Base-by-base conservation (phyloP, 2,888 invertebrate species). In the Tortrix viridana region DNA sequence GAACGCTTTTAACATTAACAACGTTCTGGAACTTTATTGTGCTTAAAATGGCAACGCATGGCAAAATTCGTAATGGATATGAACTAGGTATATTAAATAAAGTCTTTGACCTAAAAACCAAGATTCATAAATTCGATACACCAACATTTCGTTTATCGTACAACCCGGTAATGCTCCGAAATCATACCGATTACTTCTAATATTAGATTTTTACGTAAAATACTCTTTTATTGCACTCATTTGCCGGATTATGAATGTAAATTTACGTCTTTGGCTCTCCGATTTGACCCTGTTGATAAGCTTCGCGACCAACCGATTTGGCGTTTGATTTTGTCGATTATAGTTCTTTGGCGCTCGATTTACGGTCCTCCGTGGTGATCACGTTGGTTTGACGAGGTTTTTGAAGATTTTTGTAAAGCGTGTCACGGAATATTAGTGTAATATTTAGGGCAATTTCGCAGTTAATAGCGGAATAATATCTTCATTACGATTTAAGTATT, bases 191-290 rank as follows among this genome's bases (percentile, higher is more conserved):
- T 75, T 74, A 73, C 74, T 71, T 65, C 69, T 74, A 72, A 76
- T 81, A 84, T 82, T 80, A 74, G 74, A 79, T 77, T 84, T 85
- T 81, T 78, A 82, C 80, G 81, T 81, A 84, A 86, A 85, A 84
- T 77, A 71, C 71, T 75, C 72, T 74, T 82, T 85, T 84, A 85
- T 82, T 77, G 76, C 73, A 75, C 78, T 82, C 82, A 82, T 85
- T 86, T 81, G 72, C 72, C 71, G 76, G 79, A 82, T 86, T 86
- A 83, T 77, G 73, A 80, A 80, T 79, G 80, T 77, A 79, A 84
- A 84, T 79, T 77, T 77, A 69, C 70, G 69, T 70, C 74, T 77
- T 78, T 63, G 74, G 76, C 66, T 67, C 69, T 64, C 60, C 67
- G 78, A 84, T 84, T 77, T 75, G 63, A 74, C 75, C 71, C 68